Conservation (phyloP, 2,888 invertebrate genomes). For the Griposia aprilina region DNA sequence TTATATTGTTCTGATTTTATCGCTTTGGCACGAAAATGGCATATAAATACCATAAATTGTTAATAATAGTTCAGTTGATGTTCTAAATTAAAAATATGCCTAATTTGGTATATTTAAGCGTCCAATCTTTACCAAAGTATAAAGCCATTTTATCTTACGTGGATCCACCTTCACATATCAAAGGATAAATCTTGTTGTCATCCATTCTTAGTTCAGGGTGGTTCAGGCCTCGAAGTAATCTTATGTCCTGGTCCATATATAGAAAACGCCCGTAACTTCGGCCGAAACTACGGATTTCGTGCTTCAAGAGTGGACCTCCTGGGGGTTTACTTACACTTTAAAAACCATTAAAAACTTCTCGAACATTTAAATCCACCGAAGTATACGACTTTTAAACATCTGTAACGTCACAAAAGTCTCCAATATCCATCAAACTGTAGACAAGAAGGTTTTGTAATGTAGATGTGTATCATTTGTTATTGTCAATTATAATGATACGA, state of each 20-base stretch:
- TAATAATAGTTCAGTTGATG: background rate
- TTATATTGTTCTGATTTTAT: background rate
- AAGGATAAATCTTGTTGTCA: too few relatives aligned
- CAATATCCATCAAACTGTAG: conserved; percentile 58
- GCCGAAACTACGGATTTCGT: too few relatives aligned
- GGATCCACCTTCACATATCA: too few relatives aligned
- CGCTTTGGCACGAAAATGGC: conserved; percentile 14
- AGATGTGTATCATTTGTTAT: conserved; percentile 82
- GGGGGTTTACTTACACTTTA: too few relatives aligned
- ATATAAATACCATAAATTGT: conserved; percentile 13
- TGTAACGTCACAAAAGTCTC: conserved; percentile 44
- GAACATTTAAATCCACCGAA: conserved; percentile 5
- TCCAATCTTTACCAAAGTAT: background rate
- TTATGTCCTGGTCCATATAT: too few relatives aligned
- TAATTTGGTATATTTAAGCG: background rate
- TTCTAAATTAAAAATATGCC: background rate
- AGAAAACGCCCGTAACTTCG: too few relatives aligned
- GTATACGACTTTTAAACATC: conserved; percentile 29
- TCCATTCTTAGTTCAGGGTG: too few relatives aligned
- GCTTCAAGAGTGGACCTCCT: too few relatives aligned
- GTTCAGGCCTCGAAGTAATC: too few relatives aligned
- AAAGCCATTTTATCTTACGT: too few relatives aligned
- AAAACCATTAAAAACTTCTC: background rate
- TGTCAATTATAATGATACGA: conserved; percentile 83
- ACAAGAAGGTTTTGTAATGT: conserved; percentile 66